phyloP scores from a whole-genome alignment of 2,888 invertebrate genomes.

The Cetonia aurata region DNA sequence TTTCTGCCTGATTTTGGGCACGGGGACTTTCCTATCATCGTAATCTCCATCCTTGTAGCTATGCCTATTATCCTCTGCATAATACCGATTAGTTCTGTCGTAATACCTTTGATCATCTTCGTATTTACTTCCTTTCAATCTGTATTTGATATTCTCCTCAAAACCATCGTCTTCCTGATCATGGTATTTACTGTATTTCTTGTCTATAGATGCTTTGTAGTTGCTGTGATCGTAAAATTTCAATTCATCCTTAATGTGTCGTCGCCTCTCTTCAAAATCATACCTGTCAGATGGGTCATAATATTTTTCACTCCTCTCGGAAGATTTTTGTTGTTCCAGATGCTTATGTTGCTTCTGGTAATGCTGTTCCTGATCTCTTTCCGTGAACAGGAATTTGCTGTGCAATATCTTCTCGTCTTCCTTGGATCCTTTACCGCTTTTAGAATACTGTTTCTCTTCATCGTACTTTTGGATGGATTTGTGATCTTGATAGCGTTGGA shows the following conservation, averaged over 20 bases:
- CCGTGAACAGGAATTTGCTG: constrained; percentile 49
- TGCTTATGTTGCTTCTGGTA: constrained; percentile 42
- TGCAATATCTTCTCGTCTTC: constrained; percentile 64
- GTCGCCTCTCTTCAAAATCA: constrained; percentile 51
- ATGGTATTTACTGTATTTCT: constrained; percentile 42
- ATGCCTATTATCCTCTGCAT: constrained; percentile 53
- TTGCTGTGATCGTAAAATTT: constrained; percentile 35
- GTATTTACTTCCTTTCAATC: constrained; percentile 32
- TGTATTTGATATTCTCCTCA: constrained; percentile 59
- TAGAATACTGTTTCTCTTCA: constrained; percentile 49
- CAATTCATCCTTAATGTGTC: constrained; percentile 44
- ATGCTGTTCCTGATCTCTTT: constrained; percentile 41
- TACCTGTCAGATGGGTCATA: constrained; percentile 30
- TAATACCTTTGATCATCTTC: constrained; percentile 41
- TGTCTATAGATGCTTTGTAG: constrained; percentile 23
- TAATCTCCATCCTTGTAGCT: constrained; percentile 50
- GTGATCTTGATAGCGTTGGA: constrained; percentile 68
- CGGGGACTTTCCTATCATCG: constrained; percentile 55
- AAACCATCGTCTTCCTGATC: constrained; percentile 60
- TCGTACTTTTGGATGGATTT: constrained; percentile 56
- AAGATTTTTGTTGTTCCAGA: constrained; percentile 57
- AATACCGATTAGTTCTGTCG: constrained; percentile 27
- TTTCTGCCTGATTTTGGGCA: constrained; percentile 58
- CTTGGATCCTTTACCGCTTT: constrained; percentile 47
- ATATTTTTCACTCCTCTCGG: constrained; percentile 48